phyloP scores from a whole-genome alignment of 1,140 invertebrate species.

The Telenomus remus region DNA sequence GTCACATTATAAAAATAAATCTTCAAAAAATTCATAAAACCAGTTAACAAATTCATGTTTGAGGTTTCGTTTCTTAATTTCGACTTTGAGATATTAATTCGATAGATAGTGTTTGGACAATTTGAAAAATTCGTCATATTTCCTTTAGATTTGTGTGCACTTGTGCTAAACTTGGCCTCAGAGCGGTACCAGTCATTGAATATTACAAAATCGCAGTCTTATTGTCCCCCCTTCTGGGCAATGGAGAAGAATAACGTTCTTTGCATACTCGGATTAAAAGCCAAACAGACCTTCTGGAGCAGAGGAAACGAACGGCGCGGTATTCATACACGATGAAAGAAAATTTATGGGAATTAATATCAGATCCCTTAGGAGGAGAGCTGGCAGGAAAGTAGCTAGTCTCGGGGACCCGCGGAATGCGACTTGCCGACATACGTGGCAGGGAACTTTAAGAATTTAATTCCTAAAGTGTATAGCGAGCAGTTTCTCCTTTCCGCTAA shows the following conservation, averaged over 20 bases:
- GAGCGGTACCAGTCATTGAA: conserved; percentile 54
- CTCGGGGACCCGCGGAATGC: conserved; percentile 73
- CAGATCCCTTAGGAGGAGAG: conserved; percentile 66
- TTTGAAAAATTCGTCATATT: conserved; percentile 30
- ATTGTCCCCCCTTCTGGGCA: conserved; percentile 39
- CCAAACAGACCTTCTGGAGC: conserved; percentile 65
- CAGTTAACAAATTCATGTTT: too few species aligned
- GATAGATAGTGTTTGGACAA: too few species aligned
- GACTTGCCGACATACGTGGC: conserved; percentile 70
- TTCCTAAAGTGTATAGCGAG: conserved; percentile 64
- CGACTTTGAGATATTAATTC: too few species aligned
- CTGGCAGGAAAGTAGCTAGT: conserved; percentile 47
- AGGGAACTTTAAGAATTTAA: conserved; percentile 77
- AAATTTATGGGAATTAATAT: conserved; percentile 78
- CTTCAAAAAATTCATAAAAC: too few species aligned
- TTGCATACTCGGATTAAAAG: conserved; percentile 74
- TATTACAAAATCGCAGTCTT: conserved; percentile 59
- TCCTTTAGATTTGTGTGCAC: conserved; percentile 40
- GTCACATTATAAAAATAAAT: neutral
- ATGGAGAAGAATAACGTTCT: conserved; percentile 70
- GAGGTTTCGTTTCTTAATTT: too few species aligned
- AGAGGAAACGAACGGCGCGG: conserved; percentile 44
- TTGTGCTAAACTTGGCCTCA: conserved; percentile 27
- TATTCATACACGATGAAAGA: conserved; percentile 72
- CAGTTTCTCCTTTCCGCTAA: conserved; percentile 25